Base-by-base conservation (phyloP, 2,888 invertebrate species). In the Strigamia maritima region DNA sequence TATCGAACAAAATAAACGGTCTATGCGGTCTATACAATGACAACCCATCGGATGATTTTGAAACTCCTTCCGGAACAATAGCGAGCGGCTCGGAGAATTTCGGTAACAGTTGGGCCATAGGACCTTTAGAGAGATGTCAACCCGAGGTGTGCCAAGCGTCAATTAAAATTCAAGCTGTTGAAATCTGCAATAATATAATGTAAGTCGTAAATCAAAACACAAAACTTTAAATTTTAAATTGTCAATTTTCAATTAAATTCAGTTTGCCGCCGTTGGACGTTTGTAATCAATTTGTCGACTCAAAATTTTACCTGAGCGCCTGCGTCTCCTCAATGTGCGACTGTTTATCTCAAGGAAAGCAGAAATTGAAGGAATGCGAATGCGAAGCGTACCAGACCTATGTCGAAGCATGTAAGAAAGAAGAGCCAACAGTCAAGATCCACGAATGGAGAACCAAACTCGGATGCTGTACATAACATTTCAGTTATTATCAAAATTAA, bases 11-110 rank as follows among this genome's bases (percentile, higher is more conserved):
- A 65, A 91, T 94, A 0, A 92, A 93, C 83, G 94, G 94, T 0
- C 86, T 94, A 12, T 95, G 94, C 84, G 94, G 94, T 1, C 91
- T 89, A 80, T 93, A 90, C 85, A 92, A 93, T 85, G 91, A 90
- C 0, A 86, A 89, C 35, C 83, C 87, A 0, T 83, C 84, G 70
- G 93, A 94, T 85, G 94, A 94, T 84, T 90, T 91, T 76, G 89
- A 90, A 2, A 88, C 90, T 81, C 94, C 94, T 0, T 89, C 90
- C 84, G 94, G 94, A 0, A 84, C 83, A 0, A 83, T 88, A 1
- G 90, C 91, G 0, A 84, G 87, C 78, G 90, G 89, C 75, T 91
- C 91, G 0, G 89, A 89, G 28, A 91, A 92, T 82, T 94, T 94
- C 85, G 94, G 92, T 0, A 89, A 92, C 81, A 90, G 91, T 81